Evolutionary conservation across 2,113 vertebrate species (phyloP).

Genomic region (Perca fluviatilis): DNA sequence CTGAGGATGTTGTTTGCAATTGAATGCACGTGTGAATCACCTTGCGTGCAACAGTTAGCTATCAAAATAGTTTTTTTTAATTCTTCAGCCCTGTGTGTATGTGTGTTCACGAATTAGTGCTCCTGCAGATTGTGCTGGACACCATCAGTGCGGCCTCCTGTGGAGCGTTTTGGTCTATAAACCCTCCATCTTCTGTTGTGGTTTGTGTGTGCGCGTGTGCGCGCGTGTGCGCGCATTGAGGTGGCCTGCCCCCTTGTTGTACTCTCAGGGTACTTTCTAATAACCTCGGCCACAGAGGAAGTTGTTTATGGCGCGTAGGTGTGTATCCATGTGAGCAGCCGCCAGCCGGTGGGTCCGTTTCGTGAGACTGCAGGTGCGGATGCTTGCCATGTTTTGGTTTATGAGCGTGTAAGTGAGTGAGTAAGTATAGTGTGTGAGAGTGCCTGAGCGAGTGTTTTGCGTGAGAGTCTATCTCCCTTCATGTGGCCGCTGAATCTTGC

Average conservation of each 20-base stretch:
- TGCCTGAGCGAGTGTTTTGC: constrained; percentile 62
- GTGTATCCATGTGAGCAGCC: constrained; percentile 58
- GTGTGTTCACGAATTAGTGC: constrained; percentile 1
- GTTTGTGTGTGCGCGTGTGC: constrained; percentile 11
- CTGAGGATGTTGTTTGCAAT: no score
- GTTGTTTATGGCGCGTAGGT: constrained; percentile 74
- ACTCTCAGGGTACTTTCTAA: constrained; percentile 61
- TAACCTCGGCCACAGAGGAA: constrained; percentile 63
- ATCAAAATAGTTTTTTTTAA: constrained; percentile 20
- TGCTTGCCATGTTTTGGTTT: constrained; percentile 62
- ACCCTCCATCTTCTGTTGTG: constrained; percentile 47
- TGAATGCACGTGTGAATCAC: constrained; percentile 37
- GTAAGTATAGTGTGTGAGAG: constrained; percentile 71
- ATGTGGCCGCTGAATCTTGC: constrained; percentile 77
- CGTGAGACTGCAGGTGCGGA: constrained; percentile 73
- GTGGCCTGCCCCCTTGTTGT: constrained; percentile 34
- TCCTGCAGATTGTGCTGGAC: constrained; percentile 40
- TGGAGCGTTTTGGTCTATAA: constrained; percentile 49
- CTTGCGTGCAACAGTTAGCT: constrained; percentile 34
- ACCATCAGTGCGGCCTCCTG: constrained; percentile 42
- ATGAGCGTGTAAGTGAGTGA: constrained; percentile 62
- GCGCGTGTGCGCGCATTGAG: neutral
- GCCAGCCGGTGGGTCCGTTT: constrained; percentile 33
- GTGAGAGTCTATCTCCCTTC: constrained; percentile 72
- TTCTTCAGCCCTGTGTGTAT: neutral